Evolutionary conservation across 2,888 invertebrate genomes (phyloP).

Genomic region (Sipha maydis): DNA sequence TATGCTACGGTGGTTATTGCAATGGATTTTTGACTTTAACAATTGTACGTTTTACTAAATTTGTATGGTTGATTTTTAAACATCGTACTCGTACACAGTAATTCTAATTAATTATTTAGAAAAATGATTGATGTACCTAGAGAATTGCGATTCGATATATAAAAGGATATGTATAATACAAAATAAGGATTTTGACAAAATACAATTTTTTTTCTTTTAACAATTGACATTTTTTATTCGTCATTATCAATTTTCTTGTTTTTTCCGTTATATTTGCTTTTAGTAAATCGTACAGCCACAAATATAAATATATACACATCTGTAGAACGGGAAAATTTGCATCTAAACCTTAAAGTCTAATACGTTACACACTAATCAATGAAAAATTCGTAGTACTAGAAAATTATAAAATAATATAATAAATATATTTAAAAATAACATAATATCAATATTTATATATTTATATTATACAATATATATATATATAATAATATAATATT

Average conservation of each 20-base stretch:
- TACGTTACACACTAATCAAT: not conserved
- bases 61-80: too few relatives aligned
- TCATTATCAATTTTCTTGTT: not conserved
- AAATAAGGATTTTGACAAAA: not conserved
- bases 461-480: not conserved
- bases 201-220: not conserved
- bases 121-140: too few relatives aligned
- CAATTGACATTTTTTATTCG: not conserved
- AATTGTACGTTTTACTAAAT: too few relatives aligned
- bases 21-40: too few relatives aligned
- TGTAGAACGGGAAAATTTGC: not conserved
- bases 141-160: too few relatives aligned
- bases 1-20: too few relatives aligned
- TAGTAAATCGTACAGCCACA: not conserved
- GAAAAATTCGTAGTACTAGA: not conserved
- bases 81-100: too few relatives aligned
- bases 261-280: not conserved
- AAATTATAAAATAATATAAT: not conserved
- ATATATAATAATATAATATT: not conserved
- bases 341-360: conserved; percentile 5
- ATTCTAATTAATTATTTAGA: too few relatives aligned
- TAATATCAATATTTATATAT: not conserved
- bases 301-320: not conserved
- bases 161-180: too few relatives aligned
- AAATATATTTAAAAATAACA: not conserved